Evolutionary conservation across 2,113 vertebrate species (phyloP).

Genomic region (Semnornis frantzii): DNA sequence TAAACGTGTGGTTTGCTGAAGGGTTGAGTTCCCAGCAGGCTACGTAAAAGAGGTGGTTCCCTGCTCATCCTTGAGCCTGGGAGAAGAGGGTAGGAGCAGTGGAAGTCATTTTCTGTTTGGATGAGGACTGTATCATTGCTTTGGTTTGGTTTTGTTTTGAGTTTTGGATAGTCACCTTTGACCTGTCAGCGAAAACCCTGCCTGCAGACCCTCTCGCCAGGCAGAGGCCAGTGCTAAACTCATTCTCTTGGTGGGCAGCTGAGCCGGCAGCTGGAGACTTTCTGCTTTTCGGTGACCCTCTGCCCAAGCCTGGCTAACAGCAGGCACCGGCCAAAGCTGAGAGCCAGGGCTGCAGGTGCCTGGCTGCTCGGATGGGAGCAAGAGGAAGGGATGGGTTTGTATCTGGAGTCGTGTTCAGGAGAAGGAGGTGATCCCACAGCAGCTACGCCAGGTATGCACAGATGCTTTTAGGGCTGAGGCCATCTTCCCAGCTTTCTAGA

Average conservation of each 20-base stretch:
- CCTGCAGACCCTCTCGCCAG: neutral
- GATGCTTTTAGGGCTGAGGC: constrained; percentile 42
- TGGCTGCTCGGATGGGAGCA: neutral
- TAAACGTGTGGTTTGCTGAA: constrained; percentile 48
- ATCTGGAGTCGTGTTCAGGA: neutral
- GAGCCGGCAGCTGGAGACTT: neutral
- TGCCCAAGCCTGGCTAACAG: neutral
- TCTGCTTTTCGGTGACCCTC: neutral
- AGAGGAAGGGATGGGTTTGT: neutral
- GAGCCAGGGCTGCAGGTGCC: neutral
- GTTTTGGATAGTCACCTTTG: neutral
- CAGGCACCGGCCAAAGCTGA: neutral
- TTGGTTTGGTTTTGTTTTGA: neutral
- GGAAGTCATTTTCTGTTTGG: neutral
- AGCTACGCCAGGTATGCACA: neutral
- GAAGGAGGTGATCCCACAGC: neutral
- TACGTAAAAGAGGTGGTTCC: constrained; percentile 49
- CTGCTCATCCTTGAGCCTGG: constrained; percentile 2
- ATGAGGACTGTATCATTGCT: neutral
- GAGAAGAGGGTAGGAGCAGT: constrained; percentile 12
- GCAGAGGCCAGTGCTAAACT: neutral
- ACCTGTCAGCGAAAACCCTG: neutral
- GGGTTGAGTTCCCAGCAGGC: constrained; percentile 51
- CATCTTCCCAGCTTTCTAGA: constrained; percentile 52
- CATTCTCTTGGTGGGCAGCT: neutral